Conservation (phyloP, 2,797 vertebrate species). For the Alosa sapidissima region DNA sequence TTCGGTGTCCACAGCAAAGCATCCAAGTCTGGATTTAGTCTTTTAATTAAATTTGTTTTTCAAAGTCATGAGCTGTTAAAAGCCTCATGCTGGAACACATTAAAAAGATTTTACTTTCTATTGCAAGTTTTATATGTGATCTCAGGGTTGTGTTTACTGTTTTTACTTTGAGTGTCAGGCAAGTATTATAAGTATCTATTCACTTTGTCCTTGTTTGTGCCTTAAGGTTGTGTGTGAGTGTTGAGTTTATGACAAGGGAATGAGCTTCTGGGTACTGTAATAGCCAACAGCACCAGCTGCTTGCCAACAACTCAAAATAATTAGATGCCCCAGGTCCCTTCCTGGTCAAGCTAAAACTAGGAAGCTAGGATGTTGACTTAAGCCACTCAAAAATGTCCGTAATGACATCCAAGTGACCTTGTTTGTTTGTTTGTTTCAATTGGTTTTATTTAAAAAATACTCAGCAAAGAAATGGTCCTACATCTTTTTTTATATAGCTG, state of each 20-base stretch:
- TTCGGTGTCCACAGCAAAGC: background rate
- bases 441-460: background rate
- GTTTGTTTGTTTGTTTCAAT: background rate
- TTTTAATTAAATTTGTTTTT: background rate
- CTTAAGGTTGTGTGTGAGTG: background rate
- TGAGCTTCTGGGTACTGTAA: too few relatives aligned
- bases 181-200: background rate
- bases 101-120: too few relatives aligned
- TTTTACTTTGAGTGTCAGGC: background rate
- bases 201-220: background rate
- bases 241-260: too few relatives aligned
- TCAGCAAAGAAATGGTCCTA: background rate
- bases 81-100: background rate
- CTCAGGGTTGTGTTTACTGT: slow-evolving; percentile 1
- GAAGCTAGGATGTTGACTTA: background rate
- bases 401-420: background rate
- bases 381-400: background rate
- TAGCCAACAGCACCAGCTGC: background rate
- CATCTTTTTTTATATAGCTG: background rate
- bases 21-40: background rate
- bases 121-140: background rate
- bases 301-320: background rate
- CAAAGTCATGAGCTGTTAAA: background rate
- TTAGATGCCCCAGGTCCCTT: background rate
- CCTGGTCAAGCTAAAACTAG: background rate